Conservation (phyloP, 2,888 invertebrate genomes). For the Cantharis flavilabris region DNA sequence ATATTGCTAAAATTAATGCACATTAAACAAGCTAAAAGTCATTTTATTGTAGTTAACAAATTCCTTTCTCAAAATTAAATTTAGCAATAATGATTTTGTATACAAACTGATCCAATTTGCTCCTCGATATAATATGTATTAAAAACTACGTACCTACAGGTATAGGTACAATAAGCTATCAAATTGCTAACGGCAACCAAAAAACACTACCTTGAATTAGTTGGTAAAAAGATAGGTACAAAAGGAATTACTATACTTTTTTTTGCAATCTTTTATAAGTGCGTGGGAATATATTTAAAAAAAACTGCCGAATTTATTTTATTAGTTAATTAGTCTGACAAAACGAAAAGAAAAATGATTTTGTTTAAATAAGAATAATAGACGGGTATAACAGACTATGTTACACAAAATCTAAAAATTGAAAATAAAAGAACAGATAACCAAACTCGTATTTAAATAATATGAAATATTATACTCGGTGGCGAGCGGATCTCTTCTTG, state of each 20-base stretch:
- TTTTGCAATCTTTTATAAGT: conserved; percentile 23
- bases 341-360: conserved; percentile 2
- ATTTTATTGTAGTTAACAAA: not conserved
- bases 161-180: conserved; percentile 16
- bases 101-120: not conserved
- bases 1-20: not conserved
- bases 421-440: conserved; percentile 12
- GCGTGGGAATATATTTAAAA: conserved; percentile 34
- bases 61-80: not conserved
- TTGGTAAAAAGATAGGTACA: not conserved
- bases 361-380: not conserved
- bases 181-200: conserved; percentile 24
- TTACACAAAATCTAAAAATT: not conserved
- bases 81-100: not conserved
- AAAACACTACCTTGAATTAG: conserved; percentile 17
- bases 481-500: conserved; percentile 36
- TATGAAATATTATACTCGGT: conserved; percentile 30
- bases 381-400: not conserved
- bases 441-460: conserved; percentile 26
- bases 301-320: not conserved
- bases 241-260: not conserved
- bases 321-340: not conserved
- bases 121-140: not conserved
- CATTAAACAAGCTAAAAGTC: not conserved
- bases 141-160: not conserved